These are phyloP conservation scores for Odontamblyopus rebecca DNA, from an alignment of 2,797 vertebrate genomes.

Conservation along the genomic window DNA sequence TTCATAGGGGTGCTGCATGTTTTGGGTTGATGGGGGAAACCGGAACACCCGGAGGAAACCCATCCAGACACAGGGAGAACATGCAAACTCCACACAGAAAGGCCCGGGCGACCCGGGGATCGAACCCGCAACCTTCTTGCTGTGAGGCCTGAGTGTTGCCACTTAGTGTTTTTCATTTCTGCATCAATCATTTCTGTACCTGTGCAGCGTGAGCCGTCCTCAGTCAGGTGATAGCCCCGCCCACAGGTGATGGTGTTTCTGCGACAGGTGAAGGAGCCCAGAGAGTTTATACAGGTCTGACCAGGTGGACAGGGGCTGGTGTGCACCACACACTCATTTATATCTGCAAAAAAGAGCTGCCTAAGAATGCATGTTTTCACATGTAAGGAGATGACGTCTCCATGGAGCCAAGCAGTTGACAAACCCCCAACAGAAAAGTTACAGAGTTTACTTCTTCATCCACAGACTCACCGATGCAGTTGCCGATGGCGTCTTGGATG, in stretches of 20 bases:
- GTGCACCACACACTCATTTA: constrained; percentile 85
- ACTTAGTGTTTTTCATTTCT: background rate
- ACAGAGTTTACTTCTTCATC: background rate
- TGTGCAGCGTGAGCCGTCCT: constrained; percentile 84
- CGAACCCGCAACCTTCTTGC: no score
- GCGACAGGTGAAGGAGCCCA: constrained; percentile 87
- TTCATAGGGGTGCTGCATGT: no score
- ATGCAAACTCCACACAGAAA: no score
- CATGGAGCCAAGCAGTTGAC: no score
- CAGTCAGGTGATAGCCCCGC: constrained; percentile 84
- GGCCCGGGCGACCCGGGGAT: no score
- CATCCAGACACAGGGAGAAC: no score
- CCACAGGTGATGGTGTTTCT: constrained; percentile 82
- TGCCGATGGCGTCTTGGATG: constrained; percentile 86
- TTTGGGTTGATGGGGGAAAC: no score
- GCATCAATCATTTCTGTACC: constrained; percentile 64
- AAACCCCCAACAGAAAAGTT: no score
- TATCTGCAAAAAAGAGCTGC: constrained; percentile 71
- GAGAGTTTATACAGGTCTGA: constrained; percentile 86
- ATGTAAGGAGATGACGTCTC: no score
- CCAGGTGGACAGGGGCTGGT: constrained; percentile 76
- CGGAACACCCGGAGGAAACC: no score
- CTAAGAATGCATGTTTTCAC: background rate
- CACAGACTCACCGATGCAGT: constrained; percentile 85
- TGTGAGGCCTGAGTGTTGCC: no score